These are phyloP conservation scores for Neosilurus mollespiculum DNA, from an alignment of 2,797 vertebrate genomes.

Conservation along the genomic window DNA sequence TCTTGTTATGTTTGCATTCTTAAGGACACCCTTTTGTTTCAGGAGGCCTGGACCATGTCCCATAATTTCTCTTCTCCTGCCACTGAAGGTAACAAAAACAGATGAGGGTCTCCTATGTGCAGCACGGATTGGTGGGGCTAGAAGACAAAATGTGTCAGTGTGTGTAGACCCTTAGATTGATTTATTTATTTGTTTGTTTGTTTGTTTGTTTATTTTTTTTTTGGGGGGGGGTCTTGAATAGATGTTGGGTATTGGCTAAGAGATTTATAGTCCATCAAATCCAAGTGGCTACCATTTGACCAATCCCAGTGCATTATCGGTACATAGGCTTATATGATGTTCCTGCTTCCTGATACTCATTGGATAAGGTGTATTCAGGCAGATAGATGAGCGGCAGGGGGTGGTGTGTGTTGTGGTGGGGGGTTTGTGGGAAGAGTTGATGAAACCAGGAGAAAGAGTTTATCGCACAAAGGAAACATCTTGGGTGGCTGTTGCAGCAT, in stretches of 20 bases:
- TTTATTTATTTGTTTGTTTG: no score
- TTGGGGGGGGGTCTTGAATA: conserved; percentile 54
- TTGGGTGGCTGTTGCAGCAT: conserved; percentile 62
- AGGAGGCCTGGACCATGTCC: conserved; percentile 63
- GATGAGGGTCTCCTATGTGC: conserved; percentile 66
- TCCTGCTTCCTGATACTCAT: conserved; percentile 57
- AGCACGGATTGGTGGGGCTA: conserved; percentile 52
- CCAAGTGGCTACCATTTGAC: conserved; percentile 64
- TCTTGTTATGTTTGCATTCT: conserved; percentile 8
- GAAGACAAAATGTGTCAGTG: background rate
- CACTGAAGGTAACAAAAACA: conserved; percentile 75
- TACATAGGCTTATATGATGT: conserved; percentile 41
- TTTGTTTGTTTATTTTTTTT: no score
- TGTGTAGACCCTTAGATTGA: background rate
- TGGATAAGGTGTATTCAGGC: conserved; percentile 55
- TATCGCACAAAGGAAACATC: conserved; percentile 53
- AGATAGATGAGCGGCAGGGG: background rate
- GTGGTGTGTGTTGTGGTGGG: background rate
- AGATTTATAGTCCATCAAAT: conserved; percentile 67
- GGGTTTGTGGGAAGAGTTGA: conserved; percentile 68
- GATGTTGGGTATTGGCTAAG: conserved; percentile 61
- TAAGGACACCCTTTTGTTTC: conserved; percentile 44
- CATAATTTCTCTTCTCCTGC: conserved; percentile 70
- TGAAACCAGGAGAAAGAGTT: conserved; percentile 75
- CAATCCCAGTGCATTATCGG: conserved; percentile 54